A percentile compares a stretch with the other conserved stretches of the same genome.
Conservation (phyloP, 1,140 invertebrate species). For the Zaprionus tsacasi region DNA sequence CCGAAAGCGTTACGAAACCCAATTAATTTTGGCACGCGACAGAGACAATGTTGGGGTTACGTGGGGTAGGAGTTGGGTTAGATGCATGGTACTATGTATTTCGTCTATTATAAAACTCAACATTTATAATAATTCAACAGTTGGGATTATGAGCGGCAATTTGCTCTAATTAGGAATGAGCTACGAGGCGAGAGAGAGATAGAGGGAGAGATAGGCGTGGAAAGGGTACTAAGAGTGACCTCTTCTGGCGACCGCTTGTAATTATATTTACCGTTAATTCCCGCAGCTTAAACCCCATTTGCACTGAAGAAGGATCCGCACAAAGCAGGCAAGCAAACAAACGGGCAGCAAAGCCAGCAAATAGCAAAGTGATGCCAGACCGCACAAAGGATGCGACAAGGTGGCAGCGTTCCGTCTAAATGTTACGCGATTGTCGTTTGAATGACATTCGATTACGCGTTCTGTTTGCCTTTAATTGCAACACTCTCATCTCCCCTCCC, state of each 20-base stretch:
- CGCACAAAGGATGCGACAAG: constrained; percentile 27
- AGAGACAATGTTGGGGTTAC: neutral
- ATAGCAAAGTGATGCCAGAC: constrained; percentile 15
- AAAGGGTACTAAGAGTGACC: neutral
- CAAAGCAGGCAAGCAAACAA: constrained; percentile 24
- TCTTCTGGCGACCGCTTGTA: constrained; percentile 49
- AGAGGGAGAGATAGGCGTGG: neutral
- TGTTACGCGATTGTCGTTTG: constrained; percentile 50
- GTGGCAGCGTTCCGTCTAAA: neutral
- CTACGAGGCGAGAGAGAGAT: neutral
- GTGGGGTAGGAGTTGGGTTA: neutral
- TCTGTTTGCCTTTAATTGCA: constrained; percentile 75
- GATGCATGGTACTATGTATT: constrained; percentile 18
- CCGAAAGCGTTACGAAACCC: constrained; percentile 22
- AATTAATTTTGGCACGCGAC: constrained; percentile 40
- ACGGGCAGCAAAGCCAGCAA: constrained; percentile 12
- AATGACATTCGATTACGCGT: constrained; percentile 73
- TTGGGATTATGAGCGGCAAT: constrained; percentile 75
- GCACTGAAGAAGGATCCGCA: constrained; percentile 43
- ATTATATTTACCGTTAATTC: constrained; percentile 77
- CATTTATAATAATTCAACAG: constrained; percentile 74
- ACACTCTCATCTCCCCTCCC: constrained; percentile 27
- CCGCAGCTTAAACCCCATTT: constrained; percentile 47
- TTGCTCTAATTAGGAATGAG: constrained; percentile 71
- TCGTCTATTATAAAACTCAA: constrained; percentile 32